These are phyloP conservation scores for Phalacrocorax pelagicus DNA, from an alignment of 2,113 vertebrate genomes.

Conservation along the genomic window DNA sequence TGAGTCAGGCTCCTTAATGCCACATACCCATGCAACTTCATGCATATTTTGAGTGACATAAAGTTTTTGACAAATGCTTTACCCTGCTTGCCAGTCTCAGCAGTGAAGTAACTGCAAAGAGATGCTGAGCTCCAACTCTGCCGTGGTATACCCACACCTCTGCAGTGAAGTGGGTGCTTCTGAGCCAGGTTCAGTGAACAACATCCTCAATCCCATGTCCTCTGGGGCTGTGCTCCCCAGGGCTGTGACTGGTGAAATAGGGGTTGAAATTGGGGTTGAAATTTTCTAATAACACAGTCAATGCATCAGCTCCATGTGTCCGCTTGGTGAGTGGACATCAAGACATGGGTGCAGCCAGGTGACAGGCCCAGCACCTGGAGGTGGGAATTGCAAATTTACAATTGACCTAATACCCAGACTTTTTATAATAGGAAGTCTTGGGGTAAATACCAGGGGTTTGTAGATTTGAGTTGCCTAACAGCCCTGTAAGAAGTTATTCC, in stretches of 20 bases:
- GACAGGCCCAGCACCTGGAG: not conserved
- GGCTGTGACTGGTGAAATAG: no score
- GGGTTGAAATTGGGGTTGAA: no score
- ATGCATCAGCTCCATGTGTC: not conserved
- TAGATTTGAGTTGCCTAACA: not conserved
- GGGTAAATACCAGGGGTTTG: not conserved
- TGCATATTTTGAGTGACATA: rapidly evolving
- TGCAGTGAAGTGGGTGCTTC: not conserved
- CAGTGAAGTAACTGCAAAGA: no score
- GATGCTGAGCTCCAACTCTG: not conserved
- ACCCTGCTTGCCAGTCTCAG: rapidly evolving
- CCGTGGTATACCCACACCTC: rapidly evolving
- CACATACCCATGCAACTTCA: rapidly evolving
- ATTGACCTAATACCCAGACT: not conserved
- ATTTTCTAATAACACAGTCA: rapidly evolving
- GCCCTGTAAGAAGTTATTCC: not conserved
- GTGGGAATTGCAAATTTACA: no score
- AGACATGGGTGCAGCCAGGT: not conserved
- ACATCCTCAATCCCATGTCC: rapidly evolving
- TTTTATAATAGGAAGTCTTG: not conserved
- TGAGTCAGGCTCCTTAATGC: not conserved
- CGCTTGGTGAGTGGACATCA: rapidly evolving
- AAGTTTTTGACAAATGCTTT: rapidly evolving
- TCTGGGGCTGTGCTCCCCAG: no score
- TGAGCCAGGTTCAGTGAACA: no score